A percentile compares a stretch with the other conserved stretches of the same genome.
Evolutionary conservation across 2,113 vertebrate genomes (phyloP).

Genomic region (Callopanchax toddi): DNA sequence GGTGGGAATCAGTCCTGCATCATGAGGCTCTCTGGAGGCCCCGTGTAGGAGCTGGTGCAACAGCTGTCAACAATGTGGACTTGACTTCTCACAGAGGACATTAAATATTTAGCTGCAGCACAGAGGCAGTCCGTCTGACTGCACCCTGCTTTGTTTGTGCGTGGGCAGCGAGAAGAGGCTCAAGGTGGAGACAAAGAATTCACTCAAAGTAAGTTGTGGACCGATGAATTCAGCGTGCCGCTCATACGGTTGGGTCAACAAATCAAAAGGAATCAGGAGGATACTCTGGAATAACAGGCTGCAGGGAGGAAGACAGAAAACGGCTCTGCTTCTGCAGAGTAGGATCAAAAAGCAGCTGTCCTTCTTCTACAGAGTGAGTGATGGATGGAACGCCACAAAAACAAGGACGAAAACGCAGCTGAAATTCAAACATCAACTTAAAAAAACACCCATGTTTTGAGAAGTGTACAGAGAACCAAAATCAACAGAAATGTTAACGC

Average conservation of each 20-base stretch:
- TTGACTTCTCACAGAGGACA: slow-evolving; percentile 5
- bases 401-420: no score
- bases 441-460: no score
- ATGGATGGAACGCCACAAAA: no score
- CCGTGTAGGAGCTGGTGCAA: slow-evolving; percentile 7
- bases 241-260: slow-evolving; percentile 29
- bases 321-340: not conserved
- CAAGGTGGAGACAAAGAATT: slow-evolving; percentile 18
- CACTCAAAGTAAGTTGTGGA: slow-evolving; percentile 23
- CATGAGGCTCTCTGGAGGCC: slow-evolving; percentile 13
- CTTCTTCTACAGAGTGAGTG: not conserved
- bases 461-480: no score
- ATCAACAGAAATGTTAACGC: no score
- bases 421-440: no score
- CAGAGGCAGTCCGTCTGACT: slow-evolving; percentile 29
- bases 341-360: no score
- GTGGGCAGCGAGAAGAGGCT: slow-evolving; percentile 14
- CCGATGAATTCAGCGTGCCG: not conserved
- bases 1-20: slow-evolving; percentile 27
- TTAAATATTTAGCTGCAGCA: slow-evolving; percentile 40
- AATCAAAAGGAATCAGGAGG: slow-evolving; percentile 31
- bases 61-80: not conserved
- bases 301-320: not conserved
- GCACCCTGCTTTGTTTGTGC: slow-evolving; percentile 5
- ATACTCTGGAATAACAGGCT: slow-evolving; percentile 13